phyloP scores from a whole-genome alignment of 2,888 invertebrate species.

The Callosobruchus maculatus region DNA sequence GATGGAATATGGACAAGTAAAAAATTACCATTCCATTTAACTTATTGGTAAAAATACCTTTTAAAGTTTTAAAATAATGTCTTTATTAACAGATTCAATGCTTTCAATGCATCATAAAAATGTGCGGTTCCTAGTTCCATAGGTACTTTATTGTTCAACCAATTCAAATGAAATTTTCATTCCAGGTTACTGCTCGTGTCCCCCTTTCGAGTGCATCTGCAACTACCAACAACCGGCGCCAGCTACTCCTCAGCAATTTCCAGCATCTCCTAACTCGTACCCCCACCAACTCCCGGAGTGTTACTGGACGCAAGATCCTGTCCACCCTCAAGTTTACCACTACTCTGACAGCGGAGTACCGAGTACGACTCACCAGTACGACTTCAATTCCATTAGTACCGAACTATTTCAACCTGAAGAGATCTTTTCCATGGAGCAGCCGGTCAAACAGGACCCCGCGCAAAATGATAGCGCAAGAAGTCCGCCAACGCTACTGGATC shows the following conservation, averaged over 20 bases:
- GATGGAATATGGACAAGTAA: too few species aligned
- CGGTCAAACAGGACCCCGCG: constrained; percentile 59
- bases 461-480: constrained; percentile 52
- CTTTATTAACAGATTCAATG: too few species aligned
- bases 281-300: constrained; percentile 32
- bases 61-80: too few species aligned
- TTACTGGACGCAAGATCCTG: constrained; percentile 48
- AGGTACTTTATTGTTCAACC: too few species aligned
- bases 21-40: too few species aligned
- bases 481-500: constrained; percentile 67
- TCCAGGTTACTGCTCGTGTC: constrained; percentile 67
- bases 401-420: constrained; percentile 75
- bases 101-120: too few species aligned
- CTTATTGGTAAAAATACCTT: too few species aligned
- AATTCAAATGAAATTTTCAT: constrained; percentile 17
- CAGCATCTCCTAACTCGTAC: constrained; percentile 22
- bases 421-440: constrained; percentile 73
- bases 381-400: constrained; percentile 58
- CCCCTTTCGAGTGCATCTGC: constrained; percentile 73
- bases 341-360: constrained; percentile 20
- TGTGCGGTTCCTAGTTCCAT: background rate
- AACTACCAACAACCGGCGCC: constrained; percentile 37
- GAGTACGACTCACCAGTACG: constrained; percentile 50
- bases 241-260: background rate
- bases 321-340: constrained; percentile 39